These are phyloP conservation scores for Tapirus indicus DNA, from an alignment of 2,797 vertebrate species.

Conservation along the genomic window DNA sequence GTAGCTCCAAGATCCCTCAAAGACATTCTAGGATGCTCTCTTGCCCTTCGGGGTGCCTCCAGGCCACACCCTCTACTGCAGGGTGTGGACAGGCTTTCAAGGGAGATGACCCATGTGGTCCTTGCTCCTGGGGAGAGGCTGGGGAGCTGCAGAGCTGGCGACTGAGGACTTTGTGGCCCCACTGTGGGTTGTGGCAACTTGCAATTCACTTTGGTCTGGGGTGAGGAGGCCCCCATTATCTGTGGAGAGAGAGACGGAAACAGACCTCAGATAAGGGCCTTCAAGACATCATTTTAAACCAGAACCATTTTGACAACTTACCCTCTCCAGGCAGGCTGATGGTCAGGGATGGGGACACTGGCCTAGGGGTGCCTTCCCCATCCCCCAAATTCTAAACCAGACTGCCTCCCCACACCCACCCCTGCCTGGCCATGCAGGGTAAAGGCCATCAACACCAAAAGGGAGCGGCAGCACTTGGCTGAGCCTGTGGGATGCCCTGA, in stretches of 20 bases:
- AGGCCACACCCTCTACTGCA: background rate
- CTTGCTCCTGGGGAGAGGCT: background rate
- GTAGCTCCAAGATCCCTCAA: background rate
- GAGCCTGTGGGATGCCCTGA: background rate
- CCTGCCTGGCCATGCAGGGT: background rate
- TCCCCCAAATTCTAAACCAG: background rate
- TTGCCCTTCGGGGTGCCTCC: background rate
- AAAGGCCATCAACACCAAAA: background rate
- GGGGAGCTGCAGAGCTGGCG: constrained; percentile 53
- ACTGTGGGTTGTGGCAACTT: constrained; percentile 88
- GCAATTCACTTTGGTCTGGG: constrained; percentile 84
- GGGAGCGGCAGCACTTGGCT: rapidly evolving
- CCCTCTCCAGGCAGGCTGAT: background rate
- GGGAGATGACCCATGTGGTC: background rate
- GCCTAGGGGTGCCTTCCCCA: background rate
- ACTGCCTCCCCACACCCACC: background rate
- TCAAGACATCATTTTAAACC: background rate
- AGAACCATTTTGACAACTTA: background rate
- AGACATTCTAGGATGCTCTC: background rate
- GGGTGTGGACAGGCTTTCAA: background rate
- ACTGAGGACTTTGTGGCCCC: constrained; percentile 38
- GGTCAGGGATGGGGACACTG: background rate
- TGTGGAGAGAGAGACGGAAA: constrained; percentile 82
- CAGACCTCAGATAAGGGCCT: constrained; percentile 5
- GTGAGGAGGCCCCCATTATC: constrained; percentile 79